Evolutionary conservation across 2,797 vertebrate genomes (phyloP).

Genomic region (Propithecus deckenii): DNA sequence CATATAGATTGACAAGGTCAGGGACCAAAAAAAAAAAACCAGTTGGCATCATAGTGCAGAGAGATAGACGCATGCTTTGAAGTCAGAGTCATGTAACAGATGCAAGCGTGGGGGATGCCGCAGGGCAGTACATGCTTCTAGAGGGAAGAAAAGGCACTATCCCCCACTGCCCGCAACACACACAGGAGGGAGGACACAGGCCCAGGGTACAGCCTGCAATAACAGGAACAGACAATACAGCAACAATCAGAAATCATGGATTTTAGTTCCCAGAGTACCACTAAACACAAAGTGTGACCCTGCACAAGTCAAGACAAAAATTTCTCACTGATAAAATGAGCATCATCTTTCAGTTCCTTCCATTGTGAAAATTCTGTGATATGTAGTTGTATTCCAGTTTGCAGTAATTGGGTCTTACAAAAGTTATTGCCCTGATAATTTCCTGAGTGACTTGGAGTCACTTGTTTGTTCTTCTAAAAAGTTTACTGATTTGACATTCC

Average conservation of each 20-base stretch:
- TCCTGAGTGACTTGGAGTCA: not conserved
- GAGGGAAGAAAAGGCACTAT: not conserved
- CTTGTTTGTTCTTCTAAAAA: not conserved
- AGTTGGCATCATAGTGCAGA: not conserved
- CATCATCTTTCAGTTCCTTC: not conserved
- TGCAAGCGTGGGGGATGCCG: rapidly evolving
- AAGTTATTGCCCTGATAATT: not conserved
- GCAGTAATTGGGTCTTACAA: not conserved
- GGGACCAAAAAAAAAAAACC: not conserved
- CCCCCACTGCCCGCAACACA: not conserved
- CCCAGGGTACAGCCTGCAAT: not conserved
- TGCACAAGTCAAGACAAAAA: not conserved
- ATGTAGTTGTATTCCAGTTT: not conserved
- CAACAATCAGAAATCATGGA: not conserved
- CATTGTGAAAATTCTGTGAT: not conserved
- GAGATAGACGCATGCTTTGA: not conserved
- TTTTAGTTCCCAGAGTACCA: not conserved
- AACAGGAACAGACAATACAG: not conserved
- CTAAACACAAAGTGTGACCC: not conserved
- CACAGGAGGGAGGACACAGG: not conserved
- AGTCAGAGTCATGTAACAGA: not conserved
- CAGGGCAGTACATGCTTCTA: not conserved
- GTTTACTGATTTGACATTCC: not conserved
- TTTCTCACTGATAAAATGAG: not conserved
- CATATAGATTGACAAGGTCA: not conserved